A percentile compares a stretch with the other conserved stretches of the same genome.
Evolutionary conservation across 2,888 invertebrate genomes (phyloP).

Genomic region (Tortricodes alternella): DNA sequence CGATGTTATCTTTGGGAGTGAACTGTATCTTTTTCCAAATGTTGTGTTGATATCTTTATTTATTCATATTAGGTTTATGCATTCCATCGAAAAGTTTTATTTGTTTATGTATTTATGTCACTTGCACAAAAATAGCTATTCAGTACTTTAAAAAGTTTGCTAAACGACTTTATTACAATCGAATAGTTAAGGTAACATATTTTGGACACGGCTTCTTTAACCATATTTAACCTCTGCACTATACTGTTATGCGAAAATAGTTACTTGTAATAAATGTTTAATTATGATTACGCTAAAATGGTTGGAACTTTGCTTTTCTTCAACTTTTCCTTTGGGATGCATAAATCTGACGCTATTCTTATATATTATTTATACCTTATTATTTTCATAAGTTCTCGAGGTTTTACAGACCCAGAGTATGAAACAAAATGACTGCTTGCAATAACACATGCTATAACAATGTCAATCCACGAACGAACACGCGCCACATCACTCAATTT

Average conservation of each 20-base stretch:
- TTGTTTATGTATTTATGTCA: too few relatives aligned
- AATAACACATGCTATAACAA: too few relatives aligned
- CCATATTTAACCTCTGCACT: too few relatives aligned
- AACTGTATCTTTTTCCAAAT: conserved; percentile 48
- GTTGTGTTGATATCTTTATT: conserved; percentile 23
- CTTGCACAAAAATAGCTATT: too few relatives aligned
- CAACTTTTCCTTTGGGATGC: conserved; percentile 22
- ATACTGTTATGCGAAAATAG: neutral
- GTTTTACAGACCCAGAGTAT: neutral
- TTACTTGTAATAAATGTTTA: neutral
- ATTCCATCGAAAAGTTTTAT: conserved; percentile 15
- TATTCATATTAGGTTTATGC: conserved; percentile 34
- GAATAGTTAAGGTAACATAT: too few relatives aligned
- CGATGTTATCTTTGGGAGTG: conserved; percentile 55
- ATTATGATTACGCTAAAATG: neutral
- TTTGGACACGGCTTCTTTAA: too few relatives aligned
- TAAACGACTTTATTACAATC: too few relatives aligned
- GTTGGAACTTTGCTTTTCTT: neutral
- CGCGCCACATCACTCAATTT: too few relatives aligned
- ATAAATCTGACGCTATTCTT: conserved; percentile 23
- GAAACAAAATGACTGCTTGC: neutral
- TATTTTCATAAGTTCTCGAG: conserved; percentile 7
- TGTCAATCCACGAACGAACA: too few relatives aligned
- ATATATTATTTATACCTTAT: neutral
- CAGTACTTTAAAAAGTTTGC: too few relatives aligned